Evolutionary conservation across 2,113 vertebrate species (phyloP), one percentile per base, ranked within the genome.

Genomic region (Amblyopsis rosae): DNA sequence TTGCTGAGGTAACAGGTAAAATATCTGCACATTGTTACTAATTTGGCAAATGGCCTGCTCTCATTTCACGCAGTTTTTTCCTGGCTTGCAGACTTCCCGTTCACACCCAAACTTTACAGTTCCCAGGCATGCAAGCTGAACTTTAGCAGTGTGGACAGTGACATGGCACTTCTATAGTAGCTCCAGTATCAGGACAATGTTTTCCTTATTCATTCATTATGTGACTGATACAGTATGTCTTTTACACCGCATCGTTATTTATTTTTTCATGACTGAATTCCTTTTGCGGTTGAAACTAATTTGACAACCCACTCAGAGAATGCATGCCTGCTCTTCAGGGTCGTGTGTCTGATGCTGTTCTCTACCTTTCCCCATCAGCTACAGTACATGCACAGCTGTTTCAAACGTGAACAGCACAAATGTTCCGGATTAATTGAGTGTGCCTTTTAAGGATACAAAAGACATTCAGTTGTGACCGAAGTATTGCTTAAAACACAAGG

Each of bases 61-160:
- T 70, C 69, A 69, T 82, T 70, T 79, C 77, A 76, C 59, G 79
- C 75, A 73, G 70, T 76, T 58, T 70, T 73, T 54, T 64, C 69
- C 13, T 51, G 49, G 11, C 10, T 15, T 51, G 12, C 59, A 64
- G 15, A 59, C 70, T 69, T 67, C 15, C 33, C 51, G 54, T 57
- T 65, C 63, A 76, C 70, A 67, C 59, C 47, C n/a, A 69, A 56
- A 66, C 58, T 82, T 67, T 59, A 58, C n/a, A 56, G 50, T 65
- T 67, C 69, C 11, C 50, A 59, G 13, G 60, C 67, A 48, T 50
- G 55, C 45, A n/a, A 51, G 64, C 26, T 59, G n/a, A 81, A 64
- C 69, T 75, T 78, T 69, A 70, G 67, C 69, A 60, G 75, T 81
- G 78, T 65, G 35, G 79, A 85, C 79, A 67, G 74, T 76, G 70